Evolutionary conservation across 2,888 invertebrate species (phyloP), one percentile per base, ranked within the genome.

Genomic region (Chaitophorus viminalis): DNA sequence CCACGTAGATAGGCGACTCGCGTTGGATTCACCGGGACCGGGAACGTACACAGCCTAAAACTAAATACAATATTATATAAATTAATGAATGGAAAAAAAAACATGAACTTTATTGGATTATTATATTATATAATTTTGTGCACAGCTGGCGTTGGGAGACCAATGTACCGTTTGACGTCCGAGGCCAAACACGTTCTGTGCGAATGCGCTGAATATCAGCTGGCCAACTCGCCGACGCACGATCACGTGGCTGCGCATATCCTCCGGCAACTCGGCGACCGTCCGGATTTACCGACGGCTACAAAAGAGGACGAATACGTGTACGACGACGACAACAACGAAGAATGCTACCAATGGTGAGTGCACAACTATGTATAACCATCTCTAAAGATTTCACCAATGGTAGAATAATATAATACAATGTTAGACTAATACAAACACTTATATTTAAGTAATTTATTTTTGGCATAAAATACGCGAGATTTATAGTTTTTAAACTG

Each of bases 221-320:
- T 91, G 88, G 89, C 89, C 75, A 90, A 91, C 68, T 83, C 84
- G 74, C 87, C 75, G 39, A 88, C 85, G 77, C 87, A 87, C 74
- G 84, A 74, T 21, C 88, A 88, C 46, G 79, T 82, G 46, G 81
- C 88, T 25, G 83, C 83, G 18, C 82, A 89, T 65, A 77, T 84
- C 9, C 74, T 84, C 92, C 92, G 14, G 91, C 92, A 1, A 91
- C 92, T 89, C 92, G 93, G 90, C 92, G 92, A 89, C 60, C 79
- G 79, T 85, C 79, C 81, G 18, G 70, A 70, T 29, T 54, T 74
- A 60, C 75, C 77, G 68, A 89, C 89, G 68, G 89, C 70, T 74
- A 89, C 82, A 89, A 89, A 52, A 90, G 36, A 89, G 89, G 29
- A 74, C 31, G 70, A 79, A 4, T 87, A 39, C 79, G 29, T 31